These are phyloP conservation scores for Pholis gunnellus DNA, from an alignment of 2,113 vertebrate genomes.

Conservation along the genomic window DNA sequence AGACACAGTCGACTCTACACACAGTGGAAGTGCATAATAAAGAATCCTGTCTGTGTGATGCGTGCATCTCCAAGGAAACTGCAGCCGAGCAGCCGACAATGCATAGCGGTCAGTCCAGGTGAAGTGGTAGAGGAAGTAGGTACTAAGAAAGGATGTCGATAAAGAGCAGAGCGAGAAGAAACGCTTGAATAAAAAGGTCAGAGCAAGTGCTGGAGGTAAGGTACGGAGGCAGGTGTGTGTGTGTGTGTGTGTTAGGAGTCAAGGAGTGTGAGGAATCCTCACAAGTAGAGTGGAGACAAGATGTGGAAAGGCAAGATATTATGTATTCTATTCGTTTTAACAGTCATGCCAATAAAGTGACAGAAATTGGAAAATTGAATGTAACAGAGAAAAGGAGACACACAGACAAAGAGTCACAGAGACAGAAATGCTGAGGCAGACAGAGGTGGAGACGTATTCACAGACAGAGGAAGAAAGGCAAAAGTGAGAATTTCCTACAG, in stretches of 20 bases:
- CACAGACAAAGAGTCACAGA: slow-evolving; percentile 26
- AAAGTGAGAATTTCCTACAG: slow-evolving; percentile 25
- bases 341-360: slow-evolving; percentile 48
- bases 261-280: neutral
- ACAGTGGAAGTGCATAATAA: slow-evolving; percentile 22
- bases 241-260: neutral
- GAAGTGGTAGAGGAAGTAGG: slow-evolving; percentile 62
- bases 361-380: slow-evolving; percentile 56
- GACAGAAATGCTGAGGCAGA: slow-evolving; percentile 46
- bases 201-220: slow-evolving; percentile 41
- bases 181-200: slow-evolving; percentile 70
- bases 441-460: slow-evolving; percentile 5
- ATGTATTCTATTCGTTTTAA: slow-evolving; percentile 46
- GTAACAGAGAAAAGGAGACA: slow-evolving; percentile 35
- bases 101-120: slow-evolving; percentile 59
- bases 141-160: slow-evolving; percentile 57
- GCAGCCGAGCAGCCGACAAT: slow-evolving; percentile 40
- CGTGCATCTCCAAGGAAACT: slow-evolving; percentile 39
- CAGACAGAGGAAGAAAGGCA: slow-evolving; percentile 33
- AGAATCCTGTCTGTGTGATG: neutral
- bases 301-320: slow-evolving; percentile 29
- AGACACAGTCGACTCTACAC: slow-evolving; percentile 28
- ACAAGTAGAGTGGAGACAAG: slow-evolving; percentile 24
- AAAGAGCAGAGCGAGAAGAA: slow-evolving; percentile 46
- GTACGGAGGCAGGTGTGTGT: neutral